Evolutionary conservation across 2,797 vertebrate species (phyloP).

Genomic region (Bufotes viridis): DNA sequence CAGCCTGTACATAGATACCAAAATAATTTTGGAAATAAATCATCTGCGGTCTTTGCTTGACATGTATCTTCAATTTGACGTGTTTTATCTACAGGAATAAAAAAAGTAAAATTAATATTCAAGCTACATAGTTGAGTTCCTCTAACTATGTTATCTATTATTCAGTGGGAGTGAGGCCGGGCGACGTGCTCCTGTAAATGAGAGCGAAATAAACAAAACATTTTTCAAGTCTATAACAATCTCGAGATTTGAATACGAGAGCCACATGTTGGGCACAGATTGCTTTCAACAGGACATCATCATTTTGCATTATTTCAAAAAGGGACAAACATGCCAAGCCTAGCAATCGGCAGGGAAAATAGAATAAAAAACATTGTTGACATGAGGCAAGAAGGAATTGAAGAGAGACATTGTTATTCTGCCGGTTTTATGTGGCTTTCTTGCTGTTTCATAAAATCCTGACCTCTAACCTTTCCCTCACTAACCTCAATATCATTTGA

Average conservation of each 20-base stretch:
- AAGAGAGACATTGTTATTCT: conserved; percentile 42
- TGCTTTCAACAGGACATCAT: conserved; percentile 7
- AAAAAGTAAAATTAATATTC: conserved; percentile 54
- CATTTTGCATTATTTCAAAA: conserved; percentile 15
- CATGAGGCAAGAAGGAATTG: not conserved
- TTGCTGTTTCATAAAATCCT: conserved; percentile 24
- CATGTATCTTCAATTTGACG: not conserved
- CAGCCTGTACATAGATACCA: not conserved
- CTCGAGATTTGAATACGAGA: conserved; percentile 3
- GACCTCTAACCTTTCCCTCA: conserved; percentile 40
- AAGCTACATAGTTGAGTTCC: conserved; percentile 31
- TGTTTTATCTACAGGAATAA: conserved; percentile 35
- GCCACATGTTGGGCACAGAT: conserved; percentile 21
- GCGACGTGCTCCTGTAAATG: conserved; percentile 24
- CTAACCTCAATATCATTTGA: conserved; percentile 36
- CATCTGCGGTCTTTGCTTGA: conserved; percentile 3
- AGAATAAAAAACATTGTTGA: not conserved
- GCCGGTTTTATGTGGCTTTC: conserved; percentile 11
- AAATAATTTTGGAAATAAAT: conserved; percentile 17
- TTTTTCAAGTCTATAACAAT: conserved; percentile 30
- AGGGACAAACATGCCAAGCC: not conserved
- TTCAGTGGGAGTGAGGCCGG: conserved; percentile 32
- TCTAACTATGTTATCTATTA: conserved; percentile 53
- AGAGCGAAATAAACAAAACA: conserved; percentile 50
- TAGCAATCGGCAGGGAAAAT: not conserved